These are phyloP conservation scores for Willisornis vidua DNA, from an alignment of 2,113 vertebrate genomes.

Conservation along the genomic window DNA sequence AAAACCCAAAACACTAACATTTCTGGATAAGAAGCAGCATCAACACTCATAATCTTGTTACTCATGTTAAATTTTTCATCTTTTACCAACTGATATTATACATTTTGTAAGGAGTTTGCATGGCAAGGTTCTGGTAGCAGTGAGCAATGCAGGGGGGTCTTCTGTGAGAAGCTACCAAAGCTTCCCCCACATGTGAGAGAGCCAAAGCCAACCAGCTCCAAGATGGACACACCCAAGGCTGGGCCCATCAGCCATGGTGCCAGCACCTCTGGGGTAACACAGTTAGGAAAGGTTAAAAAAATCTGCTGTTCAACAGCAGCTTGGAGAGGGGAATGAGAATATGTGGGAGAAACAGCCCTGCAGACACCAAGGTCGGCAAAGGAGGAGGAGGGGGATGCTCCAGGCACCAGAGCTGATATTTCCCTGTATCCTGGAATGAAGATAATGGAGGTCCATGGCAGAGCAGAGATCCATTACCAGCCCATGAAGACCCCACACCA, in stretches of 20 bases:
- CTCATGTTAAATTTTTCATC: background rate
- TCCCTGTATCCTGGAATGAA: background rate
- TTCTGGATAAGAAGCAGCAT: background rate
- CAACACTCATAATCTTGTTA: background rate
- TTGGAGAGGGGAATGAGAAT: background rate
- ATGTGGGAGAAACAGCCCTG: background rate
- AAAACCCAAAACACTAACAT: background rate
- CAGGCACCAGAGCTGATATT: background rate
- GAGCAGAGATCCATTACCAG: background rate
- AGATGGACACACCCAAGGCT: background rate
- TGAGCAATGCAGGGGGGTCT: background rate
- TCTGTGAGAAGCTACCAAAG: background rate
- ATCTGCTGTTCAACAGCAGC: background rate
- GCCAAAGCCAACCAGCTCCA: background rate
- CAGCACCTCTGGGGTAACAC: background rate
- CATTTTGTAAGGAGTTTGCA: background rate
- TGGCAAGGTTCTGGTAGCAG: background rate
- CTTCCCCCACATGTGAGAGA: background rate
- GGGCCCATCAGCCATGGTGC: background rate
- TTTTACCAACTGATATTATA: background rate
- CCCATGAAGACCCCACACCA: accelerated
- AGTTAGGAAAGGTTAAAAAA: background rate
- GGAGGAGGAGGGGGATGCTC: background rate
- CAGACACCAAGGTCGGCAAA: background rate
- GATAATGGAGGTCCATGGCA: accelerated